These are phyloP conservation scores for Salarias fasciatus DNA, from an alignment of 2,797 vertebrate genomes.

Conservation along the genomic window DNA sequence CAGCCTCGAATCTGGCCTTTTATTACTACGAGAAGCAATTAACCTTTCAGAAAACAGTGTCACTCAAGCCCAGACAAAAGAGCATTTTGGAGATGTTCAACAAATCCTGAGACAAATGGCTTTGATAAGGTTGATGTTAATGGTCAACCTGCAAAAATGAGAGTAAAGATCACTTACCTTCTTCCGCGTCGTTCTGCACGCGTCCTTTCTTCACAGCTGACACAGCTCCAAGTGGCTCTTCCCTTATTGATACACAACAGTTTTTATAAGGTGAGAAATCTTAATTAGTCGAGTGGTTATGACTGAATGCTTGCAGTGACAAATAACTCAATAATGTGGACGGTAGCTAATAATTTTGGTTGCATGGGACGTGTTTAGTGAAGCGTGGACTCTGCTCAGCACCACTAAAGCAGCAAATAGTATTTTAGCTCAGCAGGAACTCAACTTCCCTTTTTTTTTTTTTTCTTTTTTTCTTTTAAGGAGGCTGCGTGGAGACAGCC, in stretches of 20 bases:
- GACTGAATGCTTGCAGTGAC: constrained; percentile 20
- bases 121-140: constrained; percentile 77
- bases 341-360: constrained; percentile 33
- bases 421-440: constrained; percentile 43
- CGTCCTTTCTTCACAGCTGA: constrained; percentile 14
- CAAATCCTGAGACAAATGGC: constrained; percentile 76
- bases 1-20: constrained; percentile 75
- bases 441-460: constrained; percentile 49
- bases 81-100: constrained; percentile 80
- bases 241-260: background rate
- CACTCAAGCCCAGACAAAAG: constrained; percentile 77
- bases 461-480: constrained; percentile 6
- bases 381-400: constrained; percentile 17
- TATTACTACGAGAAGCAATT: constrained; percentile 83
- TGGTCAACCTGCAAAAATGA: constrained; percentile 59
- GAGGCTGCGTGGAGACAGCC: constrained; percentile 27
- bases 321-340: constrained; percentile 37
- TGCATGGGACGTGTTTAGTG: constrained; percentile 22
- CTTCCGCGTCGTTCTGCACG: constrained; percentile 31
- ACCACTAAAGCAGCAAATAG: constrained; percentile 26
- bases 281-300: constrained; percentile 17
- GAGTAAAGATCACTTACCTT: constrained; percentile 51
- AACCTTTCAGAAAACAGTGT: constrained; percentile 83
- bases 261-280: constrained; percentile 7
- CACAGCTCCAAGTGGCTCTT: background rate